Evolutionary conservation across 2,888 invertebrate species (phyloP).

Genomic region (Quadriops clusia): DNA sequence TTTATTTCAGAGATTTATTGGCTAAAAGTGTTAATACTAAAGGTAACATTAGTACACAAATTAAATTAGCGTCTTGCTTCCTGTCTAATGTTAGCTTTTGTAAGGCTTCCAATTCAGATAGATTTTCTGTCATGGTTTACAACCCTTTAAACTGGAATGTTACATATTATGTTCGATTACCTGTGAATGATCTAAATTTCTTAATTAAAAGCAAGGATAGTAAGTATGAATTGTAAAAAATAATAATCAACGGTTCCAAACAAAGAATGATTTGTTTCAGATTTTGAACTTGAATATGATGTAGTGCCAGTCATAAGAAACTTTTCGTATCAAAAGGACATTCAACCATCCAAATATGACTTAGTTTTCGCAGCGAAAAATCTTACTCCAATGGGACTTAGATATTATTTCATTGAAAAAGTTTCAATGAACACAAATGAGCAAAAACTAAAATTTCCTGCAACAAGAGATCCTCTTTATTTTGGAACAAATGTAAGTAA

Average conservation of each 20-base stretch:
- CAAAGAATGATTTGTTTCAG: constrained; percentile 31
- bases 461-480: no score
- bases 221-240: not conserved
- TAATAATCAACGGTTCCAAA: not conserved
- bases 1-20: constrained; percentile 13
- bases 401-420: constrained; percentile 43
- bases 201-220: no score
- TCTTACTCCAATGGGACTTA: constrained; percentile 55
- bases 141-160: constrained; percentile 62
- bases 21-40: constrained; percentile 9
- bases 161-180: constrained; percentile 48
- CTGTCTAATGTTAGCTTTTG: constrained; percentile 52
- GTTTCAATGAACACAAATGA: no score
- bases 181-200: constrained; percentile 45
- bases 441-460: no score
- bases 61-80: constrained; percentile 39
- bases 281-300: constrained; percentile 25
- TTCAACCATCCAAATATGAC: constrained; percentile 38
- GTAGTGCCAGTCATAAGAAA: constrained; percentile 15
- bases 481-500: no score
- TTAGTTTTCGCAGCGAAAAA: constrained; percentile 54
- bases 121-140: constrained; percentile 40
- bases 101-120: constrained; percentile 37
- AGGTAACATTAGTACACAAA: constrained; percentile 12
- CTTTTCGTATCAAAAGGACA: constrained; percentile 14